These are phyloP conservation scores for Eira barbara DNA, from an alignment of 2,113 vertebrate species.

Conservation along the genomic window DNA sequence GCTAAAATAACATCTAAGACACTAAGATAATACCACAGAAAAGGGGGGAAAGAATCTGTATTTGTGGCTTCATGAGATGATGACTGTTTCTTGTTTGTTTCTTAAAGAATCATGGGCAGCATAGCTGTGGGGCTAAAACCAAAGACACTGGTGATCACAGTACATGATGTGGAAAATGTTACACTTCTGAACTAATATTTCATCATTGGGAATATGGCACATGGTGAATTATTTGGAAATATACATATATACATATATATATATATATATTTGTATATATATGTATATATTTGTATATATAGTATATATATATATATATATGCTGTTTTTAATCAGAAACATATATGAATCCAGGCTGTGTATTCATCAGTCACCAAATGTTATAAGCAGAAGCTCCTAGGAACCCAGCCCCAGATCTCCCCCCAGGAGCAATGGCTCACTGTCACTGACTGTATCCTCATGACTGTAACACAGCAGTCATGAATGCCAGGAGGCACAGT, in stretches of 20 bases:
- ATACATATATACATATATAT: too few relatives aligned
- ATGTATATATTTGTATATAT: too few relatives aligned
- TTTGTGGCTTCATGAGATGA: neutral
- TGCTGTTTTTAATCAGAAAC: neutral
- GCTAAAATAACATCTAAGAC: neutral
- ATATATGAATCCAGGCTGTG: neutral
- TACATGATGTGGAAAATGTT: neutral
- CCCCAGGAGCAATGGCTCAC: neutral
- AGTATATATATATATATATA: too few relatives aligned
- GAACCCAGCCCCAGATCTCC: neutral
- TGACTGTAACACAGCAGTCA: neutral
- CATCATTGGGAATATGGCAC: neutral
- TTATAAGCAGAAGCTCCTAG: neutral
- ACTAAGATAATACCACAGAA: neutral
- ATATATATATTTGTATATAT: too few relatives aligned
- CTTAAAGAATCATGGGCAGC: neutral
- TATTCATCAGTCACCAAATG: neutral
- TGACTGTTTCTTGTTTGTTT: neutral
- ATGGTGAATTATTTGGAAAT: neutral
- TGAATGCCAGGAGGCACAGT: neutral
- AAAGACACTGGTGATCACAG: neutral
- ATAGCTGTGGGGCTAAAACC: neutral
- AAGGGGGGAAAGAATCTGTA: neutral
- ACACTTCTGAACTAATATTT: neutral
- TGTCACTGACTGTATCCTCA: neutral